phyloP scores from a whole-genome alignment of 2,888 invertebrate species.

The Mesoligia furuncula region DNA sequence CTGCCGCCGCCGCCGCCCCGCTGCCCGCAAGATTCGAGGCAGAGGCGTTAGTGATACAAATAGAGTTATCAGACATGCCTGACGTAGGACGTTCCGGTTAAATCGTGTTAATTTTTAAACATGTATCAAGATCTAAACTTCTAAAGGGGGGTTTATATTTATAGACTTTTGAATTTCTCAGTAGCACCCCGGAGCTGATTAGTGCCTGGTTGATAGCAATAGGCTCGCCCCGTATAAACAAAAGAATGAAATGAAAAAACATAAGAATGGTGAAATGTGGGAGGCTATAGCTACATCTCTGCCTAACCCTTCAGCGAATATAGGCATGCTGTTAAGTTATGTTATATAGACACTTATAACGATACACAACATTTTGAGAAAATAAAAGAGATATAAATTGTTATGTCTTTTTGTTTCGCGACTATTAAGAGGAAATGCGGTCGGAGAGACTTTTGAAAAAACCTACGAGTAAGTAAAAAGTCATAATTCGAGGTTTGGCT shows the following conservation, averaged over 20 bases:
- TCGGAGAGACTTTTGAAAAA: too few species aligned
- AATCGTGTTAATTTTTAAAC: not conserved
- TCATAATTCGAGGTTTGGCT: too few species aligned
- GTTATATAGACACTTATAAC: not conserved
- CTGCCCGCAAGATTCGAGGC: too few species aligned
- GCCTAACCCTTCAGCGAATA: not conserved
- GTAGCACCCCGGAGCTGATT: not conserved
- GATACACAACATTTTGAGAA: not conserved
- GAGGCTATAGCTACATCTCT: not conserved
- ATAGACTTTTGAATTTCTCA: not conserved
- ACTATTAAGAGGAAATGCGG: not conserved
- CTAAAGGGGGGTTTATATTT: not conserved
- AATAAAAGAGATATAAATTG: not conserved
- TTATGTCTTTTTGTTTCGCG: not conserved
- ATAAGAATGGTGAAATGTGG: not conserved
- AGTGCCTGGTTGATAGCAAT: not conserved
- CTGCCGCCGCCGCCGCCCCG: too few species aligned
- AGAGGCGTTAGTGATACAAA: too few species aligned
- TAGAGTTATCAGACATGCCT: slow-evolving; percentile 40
- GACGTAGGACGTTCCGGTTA: not conserved
- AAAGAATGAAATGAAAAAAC: too few species aligned
- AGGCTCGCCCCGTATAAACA: too few species aligned
- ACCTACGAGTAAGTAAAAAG: too few species aligned
- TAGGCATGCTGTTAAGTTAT: not conserved
- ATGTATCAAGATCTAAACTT: not conserved